phyloP scores from a whole-genome alignment of 1,140 invertebrate species.

The Cataglyphis hispanica region DNA sequence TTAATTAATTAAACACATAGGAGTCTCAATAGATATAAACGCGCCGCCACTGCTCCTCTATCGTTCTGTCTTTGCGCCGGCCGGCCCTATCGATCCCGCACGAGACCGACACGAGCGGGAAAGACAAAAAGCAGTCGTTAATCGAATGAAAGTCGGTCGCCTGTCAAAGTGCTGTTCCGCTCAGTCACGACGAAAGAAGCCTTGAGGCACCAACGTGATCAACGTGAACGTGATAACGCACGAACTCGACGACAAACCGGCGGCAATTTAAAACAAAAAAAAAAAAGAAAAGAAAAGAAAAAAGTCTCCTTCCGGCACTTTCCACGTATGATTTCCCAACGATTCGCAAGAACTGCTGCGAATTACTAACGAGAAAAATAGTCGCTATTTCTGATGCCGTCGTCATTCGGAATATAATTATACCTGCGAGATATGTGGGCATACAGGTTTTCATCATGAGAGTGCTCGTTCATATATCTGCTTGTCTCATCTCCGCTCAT shows the following conservation, averaged over 20 bases:
- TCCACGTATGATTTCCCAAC: neutral
- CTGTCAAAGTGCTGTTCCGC: neutral
- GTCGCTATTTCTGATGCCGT: conserved; percentile 50
- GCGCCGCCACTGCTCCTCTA: conserved; percentile 28
- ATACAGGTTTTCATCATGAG: conserved; percentile 37
- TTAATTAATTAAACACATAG: neutral
- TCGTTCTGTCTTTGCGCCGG: conserved; percentile 16
- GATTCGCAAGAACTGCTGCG: neutral
- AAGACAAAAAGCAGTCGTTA: conserved; percentile 42
- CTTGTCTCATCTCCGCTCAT: conserved; percentile 28
- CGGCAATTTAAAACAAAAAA: conserved; percentile 1
- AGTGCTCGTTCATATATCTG: conserved; percentile 26
- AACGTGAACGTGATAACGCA: neutral
- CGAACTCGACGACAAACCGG: neutral
- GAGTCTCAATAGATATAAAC: conserved; percentile 48
- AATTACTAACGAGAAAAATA: conserved; percentile 52
- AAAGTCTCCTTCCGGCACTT: neutral
- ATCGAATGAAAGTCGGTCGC: conserved; percentile 52
- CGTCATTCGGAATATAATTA: conserved; percentile 62
- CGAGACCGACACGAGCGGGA: conserved; percentile 41
- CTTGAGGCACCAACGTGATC: conserved; percentile 24
- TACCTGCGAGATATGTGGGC: conserved; percentile 32
- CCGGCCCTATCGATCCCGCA: conserved; percentile 32
- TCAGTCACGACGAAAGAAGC: conserved; percentile 14
- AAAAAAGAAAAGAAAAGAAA: neutral